Evolutionary conservation across 2,888 invertebrate species (phyloP), one percentile per base, ranked within the genome.

Genomic region (Ceratothoa steindachneri): DNA sequence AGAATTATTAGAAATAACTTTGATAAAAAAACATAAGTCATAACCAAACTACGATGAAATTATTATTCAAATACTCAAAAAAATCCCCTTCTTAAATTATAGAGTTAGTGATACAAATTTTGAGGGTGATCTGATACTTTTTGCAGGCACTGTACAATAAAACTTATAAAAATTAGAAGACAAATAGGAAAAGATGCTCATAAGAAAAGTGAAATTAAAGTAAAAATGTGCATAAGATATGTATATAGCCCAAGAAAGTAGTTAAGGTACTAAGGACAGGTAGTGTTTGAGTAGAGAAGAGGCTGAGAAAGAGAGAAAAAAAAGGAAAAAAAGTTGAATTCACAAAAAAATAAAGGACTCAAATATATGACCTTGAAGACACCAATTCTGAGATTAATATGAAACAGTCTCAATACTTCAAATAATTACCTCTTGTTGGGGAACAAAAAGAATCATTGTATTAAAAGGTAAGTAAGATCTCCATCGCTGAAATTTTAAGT

Each of bases 381-480:
- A 5, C 24, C 4, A 22, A 0, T 19, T 67, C 2, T 53, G 41
- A 12, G 41, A 19, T 0, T 64, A 12, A 15, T 19, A 12, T 1
- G n/a, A 64, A 15, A 64, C 28, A 28, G 7, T 24, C 67, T 28
- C 28, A 28, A 24, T 29, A 12, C 1, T 15, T 1, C n/a, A 1
- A 27, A 15, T 30, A 80, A 82, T 82, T 85, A 92, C 95, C 89
- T 99, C 97, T 88, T 99, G 99, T 85, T 99, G 98, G 2, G 99
- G 99, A 27, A 99, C 99, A 87, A 99, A 99, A 90, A 97, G 91
- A 73, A 99, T 86, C 77, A 94, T 86, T 5, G 97, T 97, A 86
- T 99, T 99, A 64, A 95, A 85, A 0, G 96, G 95, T 0, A 75
- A 64, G 41, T 78, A 71, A 2, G 78, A 78, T 7, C 78, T 30